Percentiles rank a stretch among this genome's conserved stretches.
Conservation (phyloP, 23 tunicate species). For the Styela clava region DNA sequence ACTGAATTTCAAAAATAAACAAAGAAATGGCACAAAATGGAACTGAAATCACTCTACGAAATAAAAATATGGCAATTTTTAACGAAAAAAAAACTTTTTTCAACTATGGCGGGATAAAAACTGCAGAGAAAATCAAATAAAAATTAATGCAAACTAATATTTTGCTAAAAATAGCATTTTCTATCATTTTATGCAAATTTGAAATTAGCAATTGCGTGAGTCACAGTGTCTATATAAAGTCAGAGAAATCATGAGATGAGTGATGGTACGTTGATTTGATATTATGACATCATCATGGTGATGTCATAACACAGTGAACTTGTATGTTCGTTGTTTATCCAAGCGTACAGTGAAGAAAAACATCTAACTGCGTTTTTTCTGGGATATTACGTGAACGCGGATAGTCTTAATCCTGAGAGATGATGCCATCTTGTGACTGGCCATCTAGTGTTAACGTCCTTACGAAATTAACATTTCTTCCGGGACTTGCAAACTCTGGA, state of each 20-base stretch:
- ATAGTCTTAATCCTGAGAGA: too few species aligned
- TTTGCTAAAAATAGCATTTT: background rate
- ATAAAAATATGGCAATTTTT: background rate
- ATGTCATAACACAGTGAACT: background rate
- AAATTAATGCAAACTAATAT: background rate
- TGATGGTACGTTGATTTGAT: background rate
- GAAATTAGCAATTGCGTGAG: background rate
- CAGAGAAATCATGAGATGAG: background rate
- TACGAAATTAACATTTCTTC: conserved; percentile 52
- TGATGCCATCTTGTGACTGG: too few species aligned
- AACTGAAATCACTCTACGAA: background rate
- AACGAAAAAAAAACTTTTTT: background rate
- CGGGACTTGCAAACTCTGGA: conserved; percentile 80
- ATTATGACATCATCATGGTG: background rate
- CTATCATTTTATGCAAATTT: background rate
- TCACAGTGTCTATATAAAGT: background rate
- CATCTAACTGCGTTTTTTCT: too few species aligned
- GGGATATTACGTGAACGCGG: too few species aligned
- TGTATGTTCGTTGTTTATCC: background rate
- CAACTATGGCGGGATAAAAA: background rate
- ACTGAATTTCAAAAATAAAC: background rate
- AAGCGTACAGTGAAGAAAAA: background rate
- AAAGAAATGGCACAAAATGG: background rate
- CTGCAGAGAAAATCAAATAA: background rate
- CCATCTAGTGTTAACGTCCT: conserved; percentile 8